phyloP scores from a whole-genome alignment of 2,888 invertebrate species.

The Eledona agricola region DNA sequence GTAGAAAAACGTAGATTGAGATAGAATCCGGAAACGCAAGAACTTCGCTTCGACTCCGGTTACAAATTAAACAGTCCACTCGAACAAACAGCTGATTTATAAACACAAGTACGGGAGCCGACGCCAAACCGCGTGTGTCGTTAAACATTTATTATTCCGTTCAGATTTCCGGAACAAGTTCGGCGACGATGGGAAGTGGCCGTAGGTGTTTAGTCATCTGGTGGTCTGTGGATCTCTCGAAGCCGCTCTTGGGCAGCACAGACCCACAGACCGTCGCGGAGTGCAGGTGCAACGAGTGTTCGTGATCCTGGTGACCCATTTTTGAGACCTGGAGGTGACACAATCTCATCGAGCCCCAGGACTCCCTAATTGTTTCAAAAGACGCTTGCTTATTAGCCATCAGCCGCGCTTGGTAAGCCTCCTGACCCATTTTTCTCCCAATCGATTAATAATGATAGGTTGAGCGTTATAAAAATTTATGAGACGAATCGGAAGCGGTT shows the following conservation, averaged over 20 bases:
- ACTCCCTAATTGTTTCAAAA: slow-evolving; percentile 15
- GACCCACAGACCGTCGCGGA: slow-evolving; percentile 32
- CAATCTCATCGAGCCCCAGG: no score
- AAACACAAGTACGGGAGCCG: slow-evolving; percentile 20
- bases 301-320: slow-evolving; percentile 31
- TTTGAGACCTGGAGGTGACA: slow-evolving; percentile 11
- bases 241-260: slow-evolving; percentile 13
- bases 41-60: slow-evolving; percentile 20
- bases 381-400: no score
- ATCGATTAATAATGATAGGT: slow-evolving; percentile 10
- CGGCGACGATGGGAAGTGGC: slow-evolving; percentile 42
- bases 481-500: slow-evolving; percentile 5
- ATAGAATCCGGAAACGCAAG: slow-evolving; percentile 24
- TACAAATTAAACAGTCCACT: slow-evolving; percentile 27
- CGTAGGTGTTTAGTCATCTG: slow-evolving; percentile 45
- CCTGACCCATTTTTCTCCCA: slow-evolving; percentile 18
- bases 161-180: slow-evolving; percentile 43
- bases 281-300: slow-evolving; percentile 35
- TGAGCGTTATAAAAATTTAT: slow-evolving; percentile 12
- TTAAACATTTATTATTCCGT: slow-evolving; percentile 29
- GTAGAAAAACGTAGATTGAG: slow-evolving; percentile 8
- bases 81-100: slow-evolving; percentile 21
- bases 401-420: slow-evolving; percentile 23
- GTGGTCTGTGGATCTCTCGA: slow-evolving; percentile 33
- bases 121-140: slow-evolving; percentile 25